Evolutionary conservation across 2,888 invertebrate species (phyloP), one percentile per base, ranked within the genome.

Genomic region (Ypsolopha scabrella): DNA sequence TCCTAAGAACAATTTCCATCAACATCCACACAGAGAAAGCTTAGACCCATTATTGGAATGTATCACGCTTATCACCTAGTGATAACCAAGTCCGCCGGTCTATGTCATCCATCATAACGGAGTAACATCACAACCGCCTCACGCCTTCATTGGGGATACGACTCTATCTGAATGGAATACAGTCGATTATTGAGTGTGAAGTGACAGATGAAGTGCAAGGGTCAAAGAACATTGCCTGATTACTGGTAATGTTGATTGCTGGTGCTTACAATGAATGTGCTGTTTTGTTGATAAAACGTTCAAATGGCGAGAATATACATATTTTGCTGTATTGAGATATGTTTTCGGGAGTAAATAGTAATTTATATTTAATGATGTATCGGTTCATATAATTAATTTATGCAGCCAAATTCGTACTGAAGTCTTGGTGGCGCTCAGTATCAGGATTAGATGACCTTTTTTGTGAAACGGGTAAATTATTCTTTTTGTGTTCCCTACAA

Each of bases 161-260:
- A 24, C 24, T 24, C 24, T 24, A 43, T 13, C 43, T 8, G 6
- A 11, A 11, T 43, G 6, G 8, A 43, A 14, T 43, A 6, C 43
- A n/a, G 11, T 4, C 1, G 6, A 13, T 13, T 60, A 62, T 59
- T 56, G 51, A 54, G 55, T 55, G 48, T 43, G 51, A n/a, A 8
- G 57, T 48, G 10, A 6, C 11, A 57, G 58, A 24, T 24, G 24
- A 52, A 53, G 55, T 52, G 52, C 54, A 62, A 69, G 72, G 83
- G 83, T 85, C 83, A 85, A 82, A 82, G 82, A 78, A 80, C 83
- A 80, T 61, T 62, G 70, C 60, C 73, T 78, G 81, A 80, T 80
- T 76, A 79, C 68, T 59, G 63, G 61, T 64, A 63, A 45, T 50
- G 53, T 43, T 57, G 55, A 67, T 68, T 64, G 68, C 58, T 58